A percentile compares a stretch with the other conserved stretches of the same genome.
phyloP scores from a whole-genome alignment of 1,140 invertebrate species.

The Megalonaias nervosa region DNA sequence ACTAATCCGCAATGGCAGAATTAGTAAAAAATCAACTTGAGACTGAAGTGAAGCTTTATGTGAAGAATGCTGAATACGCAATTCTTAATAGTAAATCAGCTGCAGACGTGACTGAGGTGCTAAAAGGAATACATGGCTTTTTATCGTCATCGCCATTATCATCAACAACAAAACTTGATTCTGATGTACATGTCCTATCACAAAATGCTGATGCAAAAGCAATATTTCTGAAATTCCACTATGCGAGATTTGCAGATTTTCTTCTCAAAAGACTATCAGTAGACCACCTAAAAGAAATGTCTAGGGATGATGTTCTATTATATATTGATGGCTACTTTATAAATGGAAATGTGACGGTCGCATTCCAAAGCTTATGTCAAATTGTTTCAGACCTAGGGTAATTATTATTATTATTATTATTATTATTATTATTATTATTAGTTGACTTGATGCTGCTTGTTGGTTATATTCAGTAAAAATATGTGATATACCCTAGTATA shows the following conservation, averaged over 20 bases:
- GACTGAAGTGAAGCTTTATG: too few species aligned
- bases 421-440: background rate
- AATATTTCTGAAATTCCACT: conserved; percentile 30
- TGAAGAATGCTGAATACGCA: too few species aligned
- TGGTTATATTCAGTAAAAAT: too few species aligned
- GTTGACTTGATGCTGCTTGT: too few species aligned
- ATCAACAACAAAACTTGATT: too few species aligned
- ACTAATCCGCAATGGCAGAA: too few species aligned
- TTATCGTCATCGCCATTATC: too few species aligned
- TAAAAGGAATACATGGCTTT: background rate
- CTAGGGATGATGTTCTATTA: conserved; percentile 17
- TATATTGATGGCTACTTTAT: conserved; percentile 31
- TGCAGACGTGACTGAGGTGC: too few species aligned
- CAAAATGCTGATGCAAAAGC: conserved; percentile 1
- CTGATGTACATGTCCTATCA: too few species aligned
- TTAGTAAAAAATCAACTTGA: too few species aligned
- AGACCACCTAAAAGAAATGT: conserved; percentile 17
- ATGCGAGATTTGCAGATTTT: conserved; percentile 14
- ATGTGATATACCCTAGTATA: too few species aligned
- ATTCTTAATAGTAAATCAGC: too few species aligned
- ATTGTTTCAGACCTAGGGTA: conserved; percentile 18
- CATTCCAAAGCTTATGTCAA: conserved; percentile 19
- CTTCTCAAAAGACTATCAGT: conserved; percentile 13
- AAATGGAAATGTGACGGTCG: conserved; percentile 16
- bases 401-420: background rate